A percentile compares a stretch with the other conserved stretches of the same genome.
These are phyloP conservation scores for Frankliniella fusca DNA, from an alignment of 2,888 invertebrate species.

Conservation along the genomic window DNA sequence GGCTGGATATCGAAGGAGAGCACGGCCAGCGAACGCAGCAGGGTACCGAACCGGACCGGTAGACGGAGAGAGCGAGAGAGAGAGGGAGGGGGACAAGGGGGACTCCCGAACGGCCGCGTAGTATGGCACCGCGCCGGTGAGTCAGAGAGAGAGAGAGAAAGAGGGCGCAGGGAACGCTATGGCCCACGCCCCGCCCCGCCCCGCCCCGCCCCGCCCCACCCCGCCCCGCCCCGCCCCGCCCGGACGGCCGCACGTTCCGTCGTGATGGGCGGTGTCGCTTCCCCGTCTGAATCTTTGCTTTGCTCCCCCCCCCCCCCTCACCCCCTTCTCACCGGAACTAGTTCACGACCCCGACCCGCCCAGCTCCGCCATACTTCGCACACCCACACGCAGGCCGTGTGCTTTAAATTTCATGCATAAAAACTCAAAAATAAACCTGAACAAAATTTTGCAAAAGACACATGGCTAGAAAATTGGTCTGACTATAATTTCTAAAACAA, in stretches of 20 bases:
- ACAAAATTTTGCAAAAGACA: too few species aligned
- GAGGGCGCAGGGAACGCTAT: not conserved
- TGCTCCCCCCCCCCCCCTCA: not conserved
- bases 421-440: too few species aligned
- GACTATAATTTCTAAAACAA: too few species aligned
- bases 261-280: slow-evolving; percentile 23
- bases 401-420: too few species aligned
- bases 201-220: too few species aligned
- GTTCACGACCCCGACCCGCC: not conserved
- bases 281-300: not conserved
- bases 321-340: too few species aligned
- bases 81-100: not conserved
- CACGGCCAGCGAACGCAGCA: not conserved
- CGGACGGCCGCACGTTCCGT: not conserved
- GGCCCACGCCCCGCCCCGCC: not conserved
- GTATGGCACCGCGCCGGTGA: too few species aligned
- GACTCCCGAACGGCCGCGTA: too few species aligned
- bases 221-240: too few species aligned
- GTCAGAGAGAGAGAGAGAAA: not conserved
- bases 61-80: not conserved
- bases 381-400: not conserved
- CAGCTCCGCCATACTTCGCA: not conserved
- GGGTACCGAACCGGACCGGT: not conserved
- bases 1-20: not conserved
- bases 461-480: too few species aligned